Evolutionary conservation across 2,888 invertebrate genomes (phyloP).

Genomic region (Empis stercorea): DNA sequence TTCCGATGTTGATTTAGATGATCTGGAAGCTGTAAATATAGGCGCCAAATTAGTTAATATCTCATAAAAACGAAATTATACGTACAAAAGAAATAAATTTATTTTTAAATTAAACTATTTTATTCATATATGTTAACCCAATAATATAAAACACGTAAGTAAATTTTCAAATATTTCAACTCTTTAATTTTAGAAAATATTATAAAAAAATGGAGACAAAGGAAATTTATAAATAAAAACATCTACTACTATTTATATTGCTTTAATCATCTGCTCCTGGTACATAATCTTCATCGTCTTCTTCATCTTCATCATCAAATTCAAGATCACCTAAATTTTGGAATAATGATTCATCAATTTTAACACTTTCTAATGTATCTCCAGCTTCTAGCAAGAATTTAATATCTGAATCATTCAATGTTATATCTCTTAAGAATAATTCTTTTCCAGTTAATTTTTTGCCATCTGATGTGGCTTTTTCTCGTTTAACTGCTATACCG

Average conservation of each 20-base stretch:
- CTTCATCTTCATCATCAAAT: slow-evolving; percentile 47
- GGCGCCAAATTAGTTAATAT: slow-evolving; percentile 9
- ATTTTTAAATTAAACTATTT: too few relatives aligned
- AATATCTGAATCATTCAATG: slow-evolving; percentile 91
- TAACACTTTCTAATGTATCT: slow-evolving; percentile 44
- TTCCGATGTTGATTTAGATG: slow-evolving; percentile 60
- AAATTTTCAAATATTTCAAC: too few relatives aligned
- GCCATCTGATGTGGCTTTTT: slow-evolving; percentile 55
- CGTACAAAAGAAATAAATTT: too few relatives aligned
- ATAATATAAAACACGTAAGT: too few relatives aligned
- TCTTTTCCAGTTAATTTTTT: slow-evolving; percentile 87
- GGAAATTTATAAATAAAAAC: not conserved
- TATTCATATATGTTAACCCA: too few relatives aligned
- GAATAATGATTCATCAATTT: slow-evolving; percentile 87
- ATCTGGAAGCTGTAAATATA: slow-evolving; percentile 41
- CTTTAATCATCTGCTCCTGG: slow-evolving; percentile 34
- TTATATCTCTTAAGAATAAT: slow-evolving; percentile 83
- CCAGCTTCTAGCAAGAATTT: slow-evolving; percentile 84
- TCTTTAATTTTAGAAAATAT: too few relatives aligned
- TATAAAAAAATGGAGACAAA: not conserved
- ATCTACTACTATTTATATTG: too few relatives aligned
- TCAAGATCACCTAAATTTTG: slow-evolving; percentile 80
- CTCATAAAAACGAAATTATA: not conserved
- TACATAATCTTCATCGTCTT: slow-evolving; percentile 50
- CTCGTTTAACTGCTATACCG: slow-evolving; percentile 58